Conservation (phyloP, 2,113 vertebrate genomes). For the Pica pica region DNA sequence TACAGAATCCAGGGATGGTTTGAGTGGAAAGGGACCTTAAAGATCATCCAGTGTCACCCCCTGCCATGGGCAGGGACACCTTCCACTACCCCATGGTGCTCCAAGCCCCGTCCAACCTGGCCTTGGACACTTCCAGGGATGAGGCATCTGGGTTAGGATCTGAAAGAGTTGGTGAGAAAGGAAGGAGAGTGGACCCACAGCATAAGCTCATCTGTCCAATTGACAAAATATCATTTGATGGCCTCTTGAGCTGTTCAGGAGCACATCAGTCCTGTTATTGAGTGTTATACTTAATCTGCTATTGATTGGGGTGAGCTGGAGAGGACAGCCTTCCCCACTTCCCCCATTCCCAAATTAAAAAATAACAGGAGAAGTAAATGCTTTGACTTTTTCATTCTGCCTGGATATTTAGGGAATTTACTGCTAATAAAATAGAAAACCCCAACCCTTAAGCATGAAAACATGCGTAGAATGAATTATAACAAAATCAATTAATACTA, state of each 20-base stretch:
- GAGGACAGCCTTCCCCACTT: background rate
- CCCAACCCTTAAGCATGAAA: background rate
- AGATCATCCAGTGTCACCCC: accelerated
- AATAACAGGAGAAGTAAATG: background rate
- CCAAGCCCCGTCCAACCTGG: background rate
- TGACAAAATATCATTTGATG: background rate
- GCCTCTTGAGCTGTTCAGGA: background rate
- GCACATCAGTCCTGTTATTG: background rate
- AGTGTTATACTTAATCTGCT: slow-evolving; percentile 51
- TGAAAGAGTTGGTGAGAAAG: background rate
- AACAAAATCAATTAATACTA: slow-evolving; percentile 45
- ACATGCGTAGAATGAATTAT: background rate
- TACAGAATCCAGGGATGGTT: background rate
- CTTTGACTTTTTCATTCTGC: background rate
- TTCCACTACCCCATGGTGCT: accelerated
- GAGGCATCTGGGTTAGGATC: background rate
- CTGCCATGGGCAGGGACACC: background rate
- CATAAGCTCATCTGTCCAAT: background rate
- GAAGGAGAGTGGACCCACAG: background rate
- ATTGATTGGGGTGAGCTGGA: background rate
- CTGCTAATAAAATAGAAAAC: background rate
- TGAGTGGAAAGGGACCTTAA: background rate
- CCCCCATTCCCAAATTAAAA: background rate
- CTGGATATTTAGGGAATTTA: background rate
- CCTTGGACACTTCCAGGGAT: background rate